Evolutionary conservation across 2,888 invertebrate genomes (phyloP), one percentile per base, ranked within the genome.

Genomic region (Mesoligia furuncula): DNA sequence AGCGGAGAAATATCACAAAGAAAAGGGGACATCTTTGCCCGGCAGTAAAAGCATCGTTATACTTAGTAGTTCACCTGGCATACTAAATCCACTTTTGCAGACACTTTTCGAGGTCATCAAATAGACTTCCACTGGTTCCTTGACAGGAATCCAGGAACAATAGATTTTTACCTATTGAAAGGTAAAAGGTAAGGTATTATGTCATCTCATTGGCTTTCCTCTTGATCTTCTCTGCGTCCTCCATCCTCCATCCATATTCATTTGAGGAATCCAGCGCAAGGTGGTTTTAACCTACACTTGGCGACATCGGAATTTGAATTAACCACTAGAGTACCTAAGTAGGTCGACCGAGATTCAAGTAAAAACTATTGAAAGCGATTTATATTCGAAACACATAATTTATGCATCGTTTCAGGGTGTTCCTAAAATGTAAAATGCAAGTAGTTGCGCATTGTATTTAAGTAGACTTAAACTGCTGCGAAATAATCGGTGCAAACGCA

Each of bases 201-300:
- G 9, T 27, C 65, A 54, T 57, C n/a, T 45, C 20, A 57, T 57
- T 65, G 54, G 8, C n/a, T 57, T 54, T 65, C 13, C 45, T 11
- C 27, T 66, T 76, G 31, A 57, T 57, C 20, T 17, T 48, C 36
- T 65, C 54, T 45, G 7, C 31, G 15, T 17, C n/a, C 15, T 27
- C 39, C n/a, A 77, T 77, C 24, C 11, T 27, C 73, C n/a, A 77
- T 76, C 17, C 45, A 65, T 39, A 77, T 77, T 77, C 36, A 36
- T 65, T 64, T 17, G 36, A 77, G 36, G 31, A 54, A 31, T 72
- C 42, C 31, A 51, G 13, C 31, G 20, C 7, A 20, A 45, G 36
- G 31, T 75, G 20, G 45, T 48, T 76, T 45, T n/a, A 24, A 77
- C 5, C 24, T 73, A 73, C 31, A 36, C 42, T 15, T 20, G 11